Evolutionary conservation across 2,113 vertebrate genomes (phyloP).

Genomic region (Cichladusa arquata): DNA sequence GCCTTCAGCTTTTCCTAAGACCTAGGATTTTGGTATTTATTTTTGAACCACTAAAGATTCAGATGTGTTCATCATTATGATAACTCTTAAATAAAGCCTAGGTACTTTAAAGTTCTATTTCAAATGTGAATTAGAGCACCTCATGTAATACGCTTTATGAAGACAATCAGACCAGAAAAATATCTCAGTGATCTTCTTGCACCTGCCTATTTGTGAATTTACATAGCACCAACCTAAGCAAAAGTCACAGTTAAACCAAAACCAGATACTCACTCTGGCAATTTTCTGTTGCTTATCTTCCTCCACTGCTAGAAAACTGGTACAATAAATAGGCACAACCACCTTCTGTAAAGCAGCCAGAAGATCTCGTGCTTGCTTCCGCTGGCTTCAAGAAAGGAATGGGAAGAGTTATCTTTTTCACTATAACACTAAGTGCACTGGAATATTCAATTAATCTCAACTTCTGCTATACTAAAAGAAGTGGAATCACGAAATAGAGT

Average conservation of each 20-base stretch:
- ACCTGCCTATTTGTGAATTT: background rate
- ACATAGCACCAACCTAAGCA: background rate
- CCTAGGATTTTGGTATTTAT: background rate
- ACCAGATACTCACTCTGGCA: conserved; percentile 77
- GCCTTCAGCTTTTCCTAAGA: background rate
- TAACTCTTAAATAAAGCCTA: background rate
- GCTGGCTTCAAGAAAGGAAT: conserved; percentile 78
- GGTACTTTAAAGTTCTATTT: background rate
- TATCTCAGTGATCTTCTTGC: background rate
- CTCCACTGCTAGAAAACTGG: conserved; percentile 95
- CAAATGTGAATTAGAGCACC: background rate
- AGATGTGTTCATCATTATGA: rapidly evolving
- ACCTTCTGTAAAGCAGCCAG: conserved; percentile 96
- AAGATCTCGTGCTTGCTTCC: conserved; percentile 94
- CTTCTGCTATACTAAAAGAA: background rate
- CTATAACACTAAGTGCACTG: rapidly evolving
- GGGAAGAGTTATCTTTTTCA: background rate
- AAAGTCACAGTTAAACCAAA: background rate
- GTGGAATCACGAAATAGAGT: background rate
- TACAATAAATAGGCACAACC: conserved; percentile 97
- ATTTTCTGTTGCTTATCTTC: conserved; percentile 99
- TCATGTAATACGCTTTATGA: background rate
- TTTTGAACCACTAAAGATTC: background rate
- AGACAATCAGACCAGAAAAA: background rate
- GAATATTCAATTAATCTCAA: background rate